Conservation (phyloP, 2,113 vertebrate genomes). For the Platichthys flesus region DNA sequence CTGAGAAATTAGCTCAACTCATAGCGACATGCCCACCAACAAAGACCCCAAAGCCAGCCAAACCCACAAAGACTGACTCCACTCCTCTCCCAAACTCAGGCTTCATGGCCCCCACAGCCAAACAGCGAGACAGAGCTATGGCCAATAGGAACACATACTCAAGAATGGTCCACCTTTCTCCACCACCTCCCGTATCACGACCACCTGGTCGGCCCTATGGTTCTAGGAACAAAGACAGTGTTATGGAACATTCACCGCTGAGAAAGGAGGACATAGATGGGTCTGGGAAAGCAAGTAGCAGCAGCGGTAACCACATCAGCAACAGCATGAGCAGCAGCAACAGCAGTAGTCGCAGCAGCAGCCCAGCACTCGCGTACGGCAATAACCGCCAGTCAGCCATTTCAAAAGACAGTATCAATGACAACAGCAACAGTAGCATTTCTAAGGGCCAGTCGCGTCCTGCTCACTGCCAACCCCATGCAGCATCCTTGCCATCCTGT, state of each 20-base stretch:
- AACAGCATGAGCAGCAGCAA: constrained; percentile 46
- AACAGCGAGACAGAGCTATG: constrained; percentile 81
- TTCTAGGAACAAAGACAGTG: constrained; percentile 81
- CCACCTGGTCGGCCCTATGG: constrained; percentile 83
- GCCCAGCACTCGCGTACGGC: constrained; percentile 70
- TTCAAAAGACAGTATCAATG: constrained; percentile 69
- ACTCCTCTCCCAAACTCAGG: constrained; percentile 73
- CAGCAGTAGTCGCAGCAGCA: constrained; percentile 76
- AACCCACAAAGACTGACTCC: constrained; percentile 78
- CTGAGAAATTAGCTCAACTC: constrained; percentile 95
- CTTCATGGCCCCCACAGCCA: constrained; percentile 82
- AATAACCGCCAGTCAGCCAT: constrained; percentile 68
- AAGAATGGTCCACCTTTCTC: constrained; percentile 80
- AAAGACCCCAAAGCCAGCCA: constrained; percentile 92
- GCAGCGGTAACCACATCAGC: constrained; percentile 50
- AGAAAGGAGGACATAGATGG: constrained; percentile 77
- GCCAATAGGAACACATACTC: constrained; percentile 85
- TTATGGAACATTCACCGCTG: constrained; percentile 71
- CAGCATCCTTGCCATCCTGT: constrained; percentile 56
- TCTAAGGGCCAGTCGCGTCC: constrained; percentile 72
- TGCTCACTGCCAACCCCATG: constrained; percentile 64
- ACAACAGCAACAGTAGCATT: constrained; percentile 69
- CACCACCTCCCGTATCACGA: constrained; percentile 80
- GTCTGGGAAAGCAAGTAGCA: constrained; percentile 65
- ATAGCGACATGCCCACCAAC: constrained; percentile 95